A percentile compares a stretch with the other conserved stretches of the same genome.
phyloP scores from a whole-genome alignment of 2,797 vertebrate genomes.

The Enteromius thamalakanensis region DNA sequence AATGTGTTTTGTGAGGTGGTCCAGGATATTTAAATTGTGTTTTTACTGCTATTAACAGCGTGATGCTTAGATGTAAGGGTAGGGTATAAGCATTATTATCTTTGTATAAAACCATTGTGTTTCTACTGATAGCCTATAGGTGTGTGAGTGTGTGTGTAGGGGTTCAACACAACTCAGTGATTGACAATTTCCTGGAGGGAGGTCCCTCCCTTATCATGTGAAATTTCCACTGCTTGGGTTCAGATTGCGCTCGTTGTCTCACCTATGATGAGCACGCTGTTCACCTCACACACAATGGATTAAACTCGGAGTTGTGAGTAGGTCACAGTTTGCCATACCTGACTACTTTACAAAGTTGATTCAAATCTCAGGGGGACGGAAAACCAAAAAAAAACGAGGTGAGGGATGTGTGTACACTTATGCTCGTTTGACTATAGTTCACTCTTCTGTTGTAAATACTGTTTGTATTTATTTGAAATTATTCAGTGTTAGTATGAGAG shows the following conservation, averaged over 20 bases:
- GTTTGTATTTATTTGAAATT: neutral
- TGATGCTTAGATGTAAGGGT: neutral
- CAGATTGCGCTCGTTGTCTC: conserved; percentile 41
- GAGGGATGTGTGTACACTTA: neutral
- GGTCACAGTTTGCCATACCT: neutral
- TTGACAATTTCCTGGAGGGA: conserved; percentile 90
- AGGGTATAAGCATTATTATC: neutral
- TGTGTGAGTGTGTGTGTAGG: conserved; percentile 70
- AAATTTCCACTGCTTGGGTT: conserved; percentile 55
- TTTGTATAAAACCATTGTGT: neutral
- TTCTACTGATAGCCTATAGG: neutral
- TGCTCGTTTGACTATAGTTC: neutral
- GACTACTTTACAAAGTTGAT: neutral
- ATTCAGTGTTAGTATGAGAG: neutral
- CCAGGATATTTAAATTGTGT: neutral
- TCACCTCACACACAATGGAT: conserved; percentile 69
- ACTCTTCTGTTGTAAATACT: too few relatives aligned
- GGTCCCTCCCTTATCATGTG: conserved; percentile 70
- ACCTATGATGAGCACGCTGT: conserved; percentile 42
- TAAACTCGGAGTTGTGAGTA: conserved; percentile 52
- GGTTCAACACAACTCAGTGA: conserved; percentile 75
- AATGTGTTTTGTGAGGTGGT: conserved; percentile 23
- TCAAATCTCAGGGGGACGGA: neutral
- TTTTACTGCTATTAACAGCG: neutral
- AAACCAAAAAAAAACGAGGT: conserved; percentile 8